Evolutionary conservation across 2,797 vertebrate species (phyloP).

Genomic region (Coendou prehensilis): DNA sequence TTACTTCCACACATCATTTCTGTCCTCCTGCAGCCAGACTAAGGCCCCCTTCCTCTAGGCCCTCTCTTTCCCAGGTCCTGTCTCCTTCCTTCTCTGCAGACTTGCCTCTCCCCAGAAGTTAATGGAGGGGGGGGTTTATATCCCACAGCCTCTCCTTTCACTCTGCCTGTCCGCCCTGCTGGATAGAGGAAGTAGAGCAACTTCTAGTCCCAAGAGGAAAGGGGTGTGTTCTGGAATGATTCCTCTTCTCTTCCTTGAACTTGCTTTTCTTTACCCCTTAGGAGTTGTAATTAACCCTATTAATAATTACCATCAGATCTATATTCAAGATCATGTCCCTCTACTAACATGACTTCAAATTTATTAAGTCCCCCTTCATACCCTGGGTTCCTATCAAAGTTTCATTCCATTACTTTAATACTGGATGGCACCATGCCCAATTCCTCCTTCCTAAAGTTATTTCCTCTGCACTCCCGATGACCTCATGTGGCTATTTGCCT

Average conservation of each 20-base stretch:
- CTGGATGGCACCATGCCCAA: background rate
- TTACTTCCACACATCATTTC: background rate
- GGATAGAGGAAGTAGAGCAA: too few relatives aligned
- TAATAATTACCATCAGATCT: background rate
- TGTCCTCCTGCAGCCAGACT: background rate
- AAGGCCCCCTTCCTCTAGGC: background rate
- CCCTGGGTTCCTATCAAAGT: background rate
- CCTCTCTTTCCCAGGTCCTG: background rate
- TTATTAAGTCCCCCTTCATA: background rate
- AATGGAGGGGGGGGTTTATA: fast-evolving
- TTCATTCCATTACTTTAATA: background rate
- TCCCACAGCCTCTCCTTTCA: background rate
- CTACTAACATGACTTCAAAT: background rate
- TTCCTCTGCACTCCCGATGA: background rate
- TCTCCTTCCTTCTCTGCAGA: background rate
- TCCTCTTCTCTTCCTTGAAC: background rate
- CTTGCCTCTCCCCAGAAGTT: too few relatives aligned
- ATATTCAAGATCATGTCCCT: background rate
- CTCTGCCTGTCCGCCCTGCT: background rate
- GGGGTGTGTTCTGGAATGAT: fast-evolving
- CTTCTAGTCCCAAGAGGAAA: background rate
- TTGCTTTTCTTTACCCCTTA: background rate
- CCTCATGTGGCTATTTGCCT: background rate
- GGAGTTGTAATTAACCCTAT: background rate
- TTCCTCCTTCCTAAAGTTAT: background rate